These are phyloP conservation scores for Actenoides hombroni DNA, from an alignment of 2,113 vertebrate genomes.

Conservation along the genomic window DNA sequence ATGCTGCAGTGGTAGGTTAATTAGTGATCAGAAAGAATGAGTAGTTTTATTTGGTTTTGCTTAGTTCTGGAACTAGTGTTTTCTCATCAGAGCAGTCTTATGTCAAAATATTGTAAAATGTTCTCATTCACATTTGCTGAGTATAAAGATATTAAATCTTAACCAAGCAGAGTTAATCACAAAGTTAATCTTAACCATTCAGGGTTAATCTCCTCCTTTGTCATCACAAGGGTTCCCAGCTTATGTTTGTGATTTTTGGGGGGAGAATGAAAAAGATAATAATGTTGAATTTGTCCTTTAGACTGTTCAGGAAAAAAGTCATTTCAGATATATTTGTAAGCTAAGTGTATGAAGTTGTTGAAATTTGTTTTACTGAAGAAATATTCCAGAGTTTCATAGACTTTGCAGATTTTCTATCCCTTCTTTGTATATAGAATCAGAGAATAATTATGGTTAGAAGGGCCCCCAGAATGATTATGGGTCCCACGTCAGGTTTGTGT, in stretches of 20 bases:
- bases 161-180: too few relatives aligned
- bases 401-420: neutral
- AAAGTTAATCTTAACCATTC: neutral
- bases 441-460: neutral
- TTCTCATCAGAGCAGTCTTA: neutral
- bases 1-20: neutral
- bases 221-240: neutral
- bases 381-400: neutral
- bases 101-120: neutral
- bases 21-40: neutral
- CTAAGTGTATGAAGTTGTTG: neutral
- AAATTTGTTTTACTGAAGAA: neutral
- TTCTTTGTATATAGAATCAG: neutral
- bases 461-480: neutral
- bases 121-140: neutral
- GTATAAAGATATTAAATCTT: neutral
- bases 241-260: neutral
- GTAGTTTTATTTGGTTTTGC: neutral
- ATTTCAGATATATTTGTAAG: neutral
- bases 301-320: neutral
- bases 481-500: neutral
- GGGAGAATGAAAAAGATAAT: neutral
- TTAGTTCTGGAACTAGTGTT: neutral
- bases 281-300: neutral
- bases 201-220: neutral